Conservation (phyloP, 2,113 vertebrate species). For the Malurus melanocephalus region DNA sequence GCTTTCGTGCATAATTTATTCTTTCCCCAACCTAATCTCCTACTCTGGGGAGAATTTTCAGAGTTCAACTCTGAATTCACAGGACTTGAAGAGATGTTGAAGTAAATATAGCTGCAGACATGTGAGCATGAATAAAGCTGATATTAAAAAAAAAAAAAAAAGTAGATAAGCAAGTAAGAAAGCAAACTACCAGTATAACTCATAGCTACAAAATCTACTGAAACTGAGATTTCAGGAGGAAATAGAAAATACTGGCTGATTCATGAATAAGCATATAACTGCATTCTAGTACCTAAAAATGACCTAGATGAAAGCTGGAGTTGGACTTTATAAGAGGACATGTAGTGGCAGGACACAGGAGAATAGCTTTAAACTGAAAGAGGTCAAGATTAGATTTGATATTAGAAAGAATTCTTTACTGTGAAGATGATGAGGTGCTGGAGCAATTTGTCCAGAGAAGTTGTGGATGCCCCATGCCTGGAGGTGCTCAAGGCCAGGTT, state of each 20-base stretch:
- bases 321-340: background rate
- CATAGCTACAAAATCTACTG: background rate
- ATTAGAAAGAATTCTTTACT: background rate
- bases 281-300: background rate
- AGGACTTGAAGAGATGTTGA: background rate
- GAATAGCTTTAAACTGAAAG: background rate
- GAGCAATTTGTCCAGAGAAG: background rate
- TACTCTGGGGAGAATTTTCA: background rate
- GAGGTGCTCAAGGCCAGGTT: background rate
- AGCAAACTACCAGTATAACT: background rate
- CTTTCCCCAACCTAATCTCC: background rate
- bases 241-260: background rate
- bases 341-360: background rate
- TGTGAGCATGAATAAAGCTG: background rate
- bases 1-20: background rate
- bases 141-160: background rate
- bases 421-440: background rate
- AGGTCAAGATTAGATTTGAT: background rate
- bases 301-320: background rate
- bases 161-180: background rate
- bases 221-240: background rate
- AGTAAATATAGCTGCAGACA: background rate
- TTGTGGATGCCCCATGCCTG: background rate
- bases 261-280: background rate
- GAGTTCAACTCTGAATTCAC: background rate